Percentiles rank a stretch among this genome's conserved stretches.
phyloP scores from a whole-genome alignment of 2,113 vertebrate genomes.

The Gracilinanus agilis region DNA sequence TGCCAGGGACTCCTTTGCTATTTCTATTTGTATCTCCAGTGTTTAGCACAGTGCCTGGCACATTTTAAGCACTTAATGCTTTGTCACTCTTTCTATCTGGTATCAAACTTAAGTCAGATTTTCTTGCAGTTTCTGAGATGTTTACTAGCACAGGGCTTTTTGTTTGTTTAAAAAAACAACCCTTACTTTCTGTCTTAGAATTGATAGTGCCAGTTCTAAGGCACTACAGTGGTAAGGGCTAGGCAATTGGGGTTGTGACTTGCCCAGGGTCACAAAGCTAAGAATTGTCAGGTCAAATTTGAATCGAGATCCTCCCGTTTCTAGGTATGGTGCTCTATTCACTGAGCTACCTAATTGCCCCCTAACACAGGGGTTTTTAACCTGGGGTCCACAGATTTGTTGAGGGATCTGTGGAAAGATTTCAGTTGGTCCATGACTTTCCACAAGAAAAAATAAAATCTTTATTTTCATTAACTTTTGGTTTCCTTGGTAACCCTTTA shows the following conservation, averaged over 20 bases:
- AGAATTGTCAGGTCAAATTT: too few relatives aligned
- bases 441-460: neutral
- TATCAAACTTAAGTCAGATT: accelerated
- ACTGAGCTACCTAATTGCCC: too few relatives aligned
- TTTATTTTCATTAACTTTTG: constrained; percentile 5
- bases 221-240: too few relatives aligned
- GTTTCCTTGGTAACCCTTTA: neutral
- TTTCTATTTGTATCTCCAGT: neutral
- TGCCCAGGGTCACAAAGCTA: too few relatives aligned
- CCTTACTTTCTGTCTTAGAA: too few relatives aligned
- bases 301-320: too few relatives aligned
- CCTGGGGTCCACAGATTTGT: neutral
- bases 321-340: too few relatives aligned
- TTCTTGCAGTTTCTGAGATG: neutral
- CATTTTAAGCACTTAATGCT: neutral
- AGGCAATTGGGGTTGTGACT: too few relatives aligned
- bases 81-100: neutral
- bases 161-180: neutral
- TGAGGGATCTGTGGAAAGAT: neutral
- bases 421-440: neutral
- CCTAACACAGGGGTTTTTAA: neutral
- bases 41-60: neutral
- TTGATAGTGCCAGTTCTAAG: too few relatives aligned
- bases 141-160: neutral
- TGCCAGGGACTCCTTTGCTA: neutral